Conservation (phyloP, 2,797 vertebrate genomes). For the Florisuga fusca region DNA sequence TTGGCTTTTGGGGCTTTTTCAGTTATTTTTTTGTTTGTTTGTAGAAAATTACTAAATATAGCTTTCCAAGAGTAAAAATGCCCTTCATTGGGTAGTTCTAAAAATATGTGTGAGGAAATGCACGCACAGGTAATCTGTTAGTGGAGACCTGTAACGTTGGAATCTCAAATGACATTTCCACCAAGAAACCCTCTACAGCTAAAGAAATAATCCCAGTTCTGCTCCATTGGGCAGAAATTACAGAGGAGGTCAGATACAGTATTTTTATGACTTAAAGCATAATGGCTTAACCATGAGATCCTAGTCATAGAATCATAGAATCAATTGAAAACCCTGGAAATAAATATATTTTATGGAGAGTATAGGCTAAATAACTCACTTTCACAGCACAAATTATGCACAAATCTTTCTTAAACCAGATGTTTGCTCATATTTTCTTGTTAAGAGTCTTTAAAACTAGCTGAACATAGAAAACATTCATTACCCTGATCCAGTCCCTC, state of each 20-base stretch:
- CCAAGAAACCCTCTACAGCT: no score
- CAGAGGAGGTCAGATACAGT: neutral
- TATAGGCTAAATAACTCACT: neutral
- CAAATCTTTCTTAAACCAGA: neutral
- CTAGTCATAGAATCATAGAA: no score
- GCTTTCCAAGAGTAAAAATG: neutral
- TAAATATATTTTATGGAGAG: neutral
- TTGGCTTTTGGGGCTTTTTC: neutral
- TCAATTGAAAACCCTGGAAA: no score
- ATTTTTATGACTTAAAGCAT: neutral
- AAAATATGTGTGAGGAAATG: neutral
- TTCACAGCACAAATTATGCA: neutral
- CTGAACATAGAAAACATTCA: neutral
- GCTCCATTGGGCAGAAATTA: neutral
- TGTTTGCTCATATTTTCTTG: neutral
- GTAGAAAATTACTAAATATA: rapidly evolving
- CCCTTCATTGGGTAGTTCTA: neutral
- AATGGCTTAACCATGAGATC: neutral
- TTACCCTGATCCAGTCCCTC: neutral
- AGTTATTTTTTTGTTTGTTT: neutral
- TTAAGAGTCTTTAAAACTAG: neutral
- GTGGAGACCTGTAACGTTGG: neutral
- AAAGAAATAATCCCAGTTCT: neutral
- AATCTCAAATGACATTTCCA: neutral
- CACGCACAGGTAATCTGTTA: neutral